Percentiles rank a stretch among this genome's conserved stretches.
These are phyloP conservation scores for Ennomos fuscantarius DNA, from an alignment of 2,888 invertebrate species.

Conservation along the genomic window DNA sequence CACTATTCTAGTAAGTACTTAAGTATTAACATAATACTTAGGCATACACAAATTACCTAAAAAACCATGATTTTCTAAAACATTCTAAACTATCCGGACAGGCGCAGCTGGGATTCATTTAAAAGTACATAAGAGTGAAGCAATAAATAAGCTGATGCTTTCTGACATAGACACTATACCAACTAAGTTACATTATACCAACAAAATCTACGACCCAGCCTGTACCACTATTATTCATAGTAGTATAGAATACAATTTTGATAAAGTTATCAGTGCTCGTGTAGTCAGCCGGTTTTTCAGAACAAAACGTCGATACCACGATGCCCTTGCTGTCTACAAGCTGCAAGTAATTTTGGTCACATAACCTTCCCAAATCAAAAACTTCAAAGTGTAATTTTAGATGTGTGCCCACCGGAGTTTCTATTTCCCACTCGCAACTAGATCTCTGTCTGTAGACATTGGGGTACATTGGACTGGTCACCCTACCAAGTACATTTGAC, in stretches of 20 bases:
- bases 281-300: conserved; percentile 85
- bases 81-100: too few relatives aligned
- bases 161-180: too few relatives aligned
- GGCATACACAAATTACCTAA: too few relatives aligned
- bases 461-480: conserved; percentile 75
- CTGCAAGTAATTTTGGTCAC: conserved; percentile 87
- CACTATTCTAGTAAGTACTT: too few relatives aligned
- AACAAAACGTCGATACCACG: conserved; percentile 73
- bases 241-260: conserved; percentile 87
- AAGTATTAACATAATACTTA: too few relatives aligned
- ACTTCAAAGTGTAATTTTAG: conserved; percentile 64
- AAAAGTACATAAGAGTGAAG: too few relatives aligned
- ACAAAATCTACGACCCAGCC: conserved; percentile 87
- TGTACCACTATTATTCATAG: conserved; percentile 88
- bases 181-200: conserved; percentile 35
- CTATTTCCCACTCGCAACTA: conserved; percentile 73
- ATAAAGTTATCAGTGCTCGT: conserved; percentile 82
- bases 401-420: conserved; percentile 63
- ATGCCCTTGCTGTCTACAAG: conserved; percentile 81
- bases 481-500: conserved; percentile 56
- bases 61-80: too few relatives aligned
- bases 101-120: too few relatives aligned
- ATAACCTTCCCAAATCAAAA: conserved; percentile 88
- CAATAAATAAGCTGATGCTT: too few relatives aligned
- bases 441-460: conserved; percentile 58